Conservation (phyloP, 2,797 vertebrate species). For the Toxotes lorentzi region DNA sequence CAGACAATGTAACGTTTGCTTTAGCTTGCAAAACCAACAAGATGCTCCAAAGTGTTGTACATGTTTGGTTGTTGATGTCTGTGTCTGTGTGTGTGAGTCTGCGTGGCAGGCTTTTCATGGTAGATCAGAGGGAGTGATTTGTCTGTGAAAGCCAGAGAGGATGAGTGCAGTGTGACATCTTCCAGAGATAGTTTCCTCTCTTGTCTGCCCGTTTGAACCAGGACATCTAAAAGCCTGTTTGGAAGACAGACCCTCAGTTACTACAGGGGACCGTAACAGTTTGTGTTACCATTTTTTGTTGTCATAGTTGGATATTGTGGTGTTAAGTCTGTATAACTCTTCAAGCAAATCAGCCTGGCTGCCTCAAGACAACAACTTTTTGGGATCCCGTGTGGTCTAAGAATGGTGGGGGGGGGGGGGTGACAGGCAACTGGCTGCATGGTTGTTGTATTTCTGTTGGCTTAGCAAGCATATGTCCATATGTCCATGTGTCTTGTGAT, state of each 20-base stretch:
- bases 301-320: slow-evolving; percentile 16
- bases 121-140: slow-evolving; percentile 58
- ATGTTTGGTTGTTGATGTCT: slow-evolving; percentile 18
- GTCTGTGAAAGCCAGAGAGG: slow-evolving; percentile 45
- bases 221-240: slow-evolving; percentile 41
- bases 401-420: slow-evolving; percentile 7
- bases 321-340: slow-evolving; percentile 11
- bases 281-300: slow-evolving; percentile 40
- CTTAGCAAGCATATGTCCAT: slow-evolving; percentile 34
- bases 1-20: background rate
- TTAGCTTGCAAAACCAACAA: slow-evolving; percentile 1
- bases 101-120: slow-evolving; percentile 23
- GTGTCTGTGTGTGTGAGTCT: slow-evolving; percentile 28
- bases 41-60: background rate
- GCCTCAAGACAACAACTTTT: slow-evolving; percentile 14
- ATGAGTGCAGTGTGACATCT: slow-evolving; percentile 37
- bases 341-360: slow-evolving; percentile 27
- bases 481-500: slow-evolving; percentile 66
- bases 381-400: slow-evolving; percentile 12
- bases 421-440: slow-evolving; percentile 43
- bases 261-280: slow-evolving; percentile 17
- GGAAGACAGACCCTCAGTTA: slow-evolving; percentile 21
- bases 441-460: slow-evolving; percentile 50
- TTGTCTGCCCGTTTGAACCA: slow-evolving; percentile 40
- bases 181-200: slow-evolving; percentile 44